A percentile compares a stretch with the other conserved stretches of the same genome.
Conservation (phyloP, 2,888 invertebrate genomes). For the Plebejus melissa region DNA sequence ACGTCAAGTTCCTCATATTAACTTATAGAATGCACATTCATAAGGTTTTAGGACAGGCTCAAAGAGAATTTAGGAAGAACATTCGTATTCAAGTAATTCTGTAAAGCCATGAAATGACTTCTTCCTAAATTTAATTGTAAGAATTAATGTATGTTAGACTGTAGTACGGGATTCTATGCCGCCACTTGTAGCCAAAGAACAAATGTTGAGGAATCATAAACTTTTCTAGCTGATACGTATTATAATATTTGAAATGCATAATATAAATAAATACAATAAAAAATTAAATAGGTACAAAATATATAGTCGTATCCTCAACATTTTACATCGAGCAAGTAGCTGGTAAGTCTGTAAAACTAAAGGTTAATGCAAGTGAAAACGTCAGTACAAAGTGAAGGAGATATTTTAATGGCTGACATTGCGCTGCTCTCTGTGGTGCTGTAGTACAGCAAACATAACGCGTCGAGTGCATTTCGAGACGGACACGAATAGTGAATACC, state of each 20-base stretch:
- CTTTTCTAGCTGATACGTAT: no score
- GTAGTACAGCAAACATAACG: background rate
- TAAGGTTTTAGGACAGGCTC: background rate
- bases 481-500: slow-evolving; percentile 28
- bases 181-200: no score
- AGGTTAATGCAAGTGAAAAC: slow-evolving; percentile 16
- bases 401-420: slow-evolving; percentile 3
- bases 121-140: no score
- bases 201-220: no score
- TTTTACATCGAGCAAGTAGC: background rate
- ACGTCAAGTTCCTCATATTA: background rate
- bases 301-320: background rate
- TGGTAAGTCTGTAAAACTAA: background rate
- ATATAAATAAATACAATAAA: no score
- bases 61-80: background rate
- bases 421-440: background rate
- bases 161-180: no score
- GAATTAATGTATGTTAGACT: no score
- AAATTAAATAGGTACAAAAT: no score
- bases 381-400: slow-evolving; percentile 9
- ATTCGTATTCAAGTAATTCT: no score
- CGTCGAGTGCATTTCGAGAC: slow-evolving; percentile 25
- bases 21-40: background rate
- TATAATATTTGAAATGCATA: no score
- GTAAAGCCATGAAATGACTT: no score